A percentile compares a stretch with the other conserved stretches of the same genome.
phyloP scores from a whole-genome alignment of 1,140 invertebrate genomes.

The Xylocopa sonorina region DNA sequence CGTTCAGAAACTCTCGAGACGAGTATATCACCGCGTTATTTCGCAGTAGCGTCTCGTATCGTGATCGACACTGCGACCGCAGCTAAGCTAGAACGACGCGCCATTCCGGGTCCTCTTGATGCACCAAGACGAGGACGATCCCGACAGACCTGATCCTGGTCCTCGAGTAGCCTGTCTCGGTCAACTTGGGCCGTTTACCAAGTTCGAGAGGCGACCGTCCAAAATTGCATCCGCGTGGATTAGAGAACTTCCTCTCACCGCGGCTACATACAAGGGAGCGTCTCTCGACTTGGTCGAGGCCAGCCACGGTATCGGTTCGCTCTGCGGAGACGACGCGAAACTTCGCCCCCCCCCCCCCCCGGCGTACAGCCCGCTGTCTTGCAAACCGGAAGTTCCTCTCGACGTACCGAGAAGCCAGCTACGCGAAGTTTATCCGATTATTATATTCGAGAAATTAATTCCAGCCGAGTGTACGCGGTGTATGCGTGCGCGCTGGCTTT shows the following conservation, averaged over 20 bases:
- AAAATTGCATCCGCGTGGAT: slow-evolving; percentile 70
- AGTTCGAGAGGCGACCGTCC: background rate
- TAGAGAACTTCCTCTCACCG: slow-evolving; percentile 63
- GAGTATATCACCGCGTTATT: too few relatives aligned
- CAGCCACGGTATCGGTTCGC: slow-evolving; percentile 27
- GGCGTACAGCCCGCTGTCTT: background rate
- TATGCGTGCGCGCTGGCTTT: slow-evolving; percentile 44
- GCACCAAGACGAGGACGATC: too few relatives aligned
- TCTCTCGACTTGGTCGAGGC: slow-evolving; percentile 31
- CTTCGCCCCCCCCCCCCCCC: too few relatives aligned
- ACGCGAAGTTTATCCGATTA: slow-evolving; percentile 52
- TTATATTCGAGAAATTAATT: slow-evolving; percentile 61
- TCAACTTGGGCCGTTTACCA: background rate
- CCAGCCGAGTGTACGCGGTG: background rate
- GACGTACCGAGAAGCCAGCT: background rate
- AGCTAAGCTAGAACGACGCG: too few relatives aligned
- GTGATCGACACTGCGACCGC: too few relatives aligned
- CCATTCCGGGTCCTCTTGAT: too few relatives aligned
- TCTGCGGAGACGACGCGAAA: slow-evolving; percentile 20
- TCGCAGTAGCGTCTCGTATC: too few relatives aligned
- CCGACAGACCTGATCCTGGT: too few relatives aligned
- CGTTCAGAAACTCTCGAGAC: too few relatives aligned
- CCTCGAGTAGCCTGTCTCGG: background rate
- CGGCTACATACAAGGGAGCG: slow-evolving; percentile 3
- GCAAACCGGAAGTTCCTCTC: slow-evolving; percentile 2